Evolutionary conservation across 2,888 invertebrate genomes (phyloP).

Genomic region (Chironomus tentans): DNA sequence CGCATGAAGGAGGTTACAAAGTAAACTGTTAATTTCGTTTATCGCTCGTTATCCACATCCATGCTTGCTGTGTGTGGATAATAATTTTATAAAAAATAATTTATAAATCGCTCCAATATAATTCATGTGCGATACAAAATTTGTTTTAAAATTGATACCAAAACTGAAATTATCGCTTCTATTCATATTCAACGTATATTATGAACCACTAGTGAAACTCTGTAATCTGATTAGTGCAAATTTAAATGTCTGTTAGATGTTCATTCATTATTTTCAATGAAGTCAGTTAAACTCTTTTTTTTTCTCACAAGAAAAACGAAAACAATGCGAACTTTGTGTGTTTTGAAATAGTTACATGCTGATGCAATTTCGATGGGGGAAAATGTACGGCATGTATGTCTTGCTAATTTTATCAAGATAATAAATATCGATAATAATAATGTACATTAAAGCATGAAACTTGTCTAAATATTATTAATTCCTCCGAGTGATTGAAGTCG

Average conservation of each 20-base stretch:
- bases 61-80: neutral
- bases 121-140: neutral
- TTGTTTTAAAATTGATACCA: neutral
- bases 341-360: neutral
- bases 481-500: neutral
- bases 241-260: neutral
- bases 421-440: no score
- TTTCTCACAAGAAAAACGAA: neutral
- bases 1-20: slow-evolving; percentile 82
- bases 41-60: neutral
- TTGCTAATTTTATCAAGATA: no score
- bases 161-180: neutral
- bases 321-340: neutral
- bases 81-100: neutral
- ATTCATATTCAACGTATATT: neutral
- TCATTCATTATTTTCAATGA: neutral
- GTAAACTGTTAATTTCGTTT: neutral
- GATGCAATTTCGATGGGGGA: no score
- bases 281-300: neutral
- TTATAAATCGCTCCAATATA: neutral
- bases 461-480: neutral
- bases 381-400: no score
- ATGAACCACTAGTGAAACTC: neutral
- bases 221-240: neutral
- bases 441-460: neutral